These are phyloP conservation scores for Lutraria rhynchaena DNA, from an alignment of 1,140 invertebrate species.

Conservation along the genomic window DNA sequence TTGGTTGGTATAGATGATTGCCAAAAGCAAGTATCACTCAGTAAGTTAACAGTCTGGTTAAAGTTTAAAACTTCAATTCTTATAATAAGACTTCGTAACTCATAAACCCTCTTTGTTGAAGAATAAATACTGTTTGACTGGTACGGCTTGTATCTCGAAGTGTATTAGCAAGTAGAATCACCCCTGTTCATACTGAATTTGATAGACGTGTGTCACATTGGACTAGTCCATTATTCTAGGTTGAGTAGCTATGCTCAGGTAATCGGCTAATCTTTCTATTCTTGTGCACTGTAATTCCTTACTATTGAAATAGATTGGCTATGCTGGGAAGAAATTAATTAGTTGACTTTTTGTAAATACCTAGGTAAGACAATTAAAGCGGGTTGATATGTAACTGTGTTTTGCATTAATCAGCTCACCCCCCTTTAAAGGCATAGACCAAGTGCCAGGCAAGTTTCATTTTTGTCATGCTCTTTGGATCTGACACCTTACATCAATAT, in stretches of 20 bases:
- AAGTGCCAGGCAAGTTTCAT: constrained; percentile 80
- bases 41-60: no score
- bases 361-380: background rate
- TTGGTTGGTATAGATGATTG: no score
- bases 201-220: constrained; percentile 81
- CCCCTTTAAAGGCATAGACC: constrained; percentile 44
- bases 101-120: no score
- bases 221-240: constrained; percentile 75
- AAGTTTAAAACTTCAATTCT: no score
- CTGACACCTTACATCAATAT: constrained; percentile 81
- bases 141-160: no score
- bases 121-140: no score
- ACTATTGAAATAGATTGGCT: constrained; percentile 18
- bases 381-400: background rate
- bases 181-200: constrained; percentile 79
- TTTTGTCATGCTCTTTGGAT: constrained; percentile 80
- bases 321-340: constrained; percentile 27
- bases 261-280: constrained; percentile 16
- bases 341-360: constrained; percentile 3
- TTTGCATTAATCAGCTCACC: background rate
- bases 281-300: constrained; percentile 6
- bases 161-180: no score
- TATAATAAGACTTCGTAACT: no score
- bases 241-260: constrained; percentile 46
- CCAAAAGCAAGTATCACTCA: no score